phyloP scores from a whole-genome alignment of 2,797 vertebrate species.

The Anguilla megastoma region DNA sequence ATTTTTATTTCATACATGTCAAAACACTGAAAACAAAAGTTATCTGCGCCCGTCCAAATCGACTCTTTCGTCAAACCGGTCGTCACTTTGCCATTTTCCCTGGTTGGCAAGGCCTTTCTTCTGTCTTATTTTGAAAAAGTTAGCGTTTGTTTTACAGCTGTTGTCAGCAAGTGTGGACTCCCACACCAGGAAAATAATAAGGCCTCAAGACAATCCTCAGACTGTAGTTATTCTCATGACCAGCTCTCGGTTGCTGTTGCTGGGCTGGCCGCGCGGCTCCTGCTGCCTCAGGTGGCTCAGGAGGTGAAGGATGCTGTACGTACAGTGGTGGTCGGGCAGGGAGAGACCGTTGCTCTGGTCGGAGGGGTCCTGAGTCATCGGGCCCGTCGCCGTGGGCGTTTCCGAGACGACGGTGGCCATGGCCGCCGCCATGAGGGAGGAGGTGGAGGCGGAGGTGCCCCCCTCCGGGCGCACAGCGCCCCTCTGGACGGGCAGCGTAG shows the following conservation, averaged over 20 bases:
- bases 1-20: not conserved
- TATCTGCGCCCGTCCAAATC: not conserved
- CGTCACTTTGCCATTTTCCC: constrained; percentile 9
- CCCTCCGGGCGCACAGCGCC: constrained; percentile 69
- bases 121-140: not conserved
- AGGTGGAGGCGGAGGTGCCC: constrained; percentile 82
- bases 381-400: constrained; percentile 55
- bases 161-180: not conserved
- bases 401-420: constrained; percentile 68
- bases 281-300: constrained; percentile 93
- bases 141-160: not conserved
- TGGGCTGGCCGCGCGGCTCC: constrained; percentile 80
- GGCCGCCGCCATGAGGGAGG: constrained; percentile 78
- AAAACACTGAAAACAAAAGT: not conserved
- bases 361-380: constrained; percentile 54
- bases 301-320: constrained; percentile 96
- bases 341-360: constrained; percentile 67
- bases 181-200: constrained; percentile 52
- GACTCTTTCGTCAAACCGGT: not conserved
- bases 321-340: constrained; percentile 91
- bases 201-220: constrained; percentile 77
- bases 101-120: not conserved
- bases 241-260: constrained; percentile 88
- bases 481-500: constrained; percentile 64
- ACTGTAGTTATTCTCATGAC: constrained; percentile 99